Evolutionary conservation across 2,888 invertebrate genomes (phyloP).

Genomic region (Cryptus armator): DNA sequence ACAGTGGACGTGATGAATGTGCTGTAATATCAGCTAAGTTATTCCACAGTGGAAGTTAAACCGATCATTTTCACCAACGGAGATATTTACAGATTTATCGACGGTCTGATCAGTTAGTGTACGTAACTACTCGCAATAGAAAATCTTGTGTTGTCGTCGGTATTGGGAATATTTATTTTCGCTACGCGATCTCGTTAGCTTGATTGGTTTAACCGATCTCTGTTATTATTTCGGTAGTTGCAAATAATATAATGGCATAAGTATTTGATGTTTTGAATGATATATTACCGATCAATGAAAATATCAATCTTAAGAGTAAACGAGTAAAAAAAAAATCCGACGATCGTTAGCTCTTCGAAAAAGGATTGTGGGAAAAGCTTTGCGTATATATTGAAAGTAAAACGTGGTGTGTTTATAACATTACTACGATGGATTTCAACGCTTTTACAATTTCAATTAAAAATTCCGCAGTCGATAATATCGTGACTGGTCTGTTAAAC

Average conservation of each 20-base stretch:
- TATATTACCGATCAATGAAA: no score
- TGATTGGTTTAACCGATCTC: background rate
- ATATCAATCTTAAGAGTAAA: no score
- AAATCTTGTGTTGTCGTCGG: background rate
- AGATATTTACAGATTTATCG: background rate
- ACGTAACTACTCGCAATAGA: background rate
- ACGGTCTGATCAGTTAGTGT: background rate
- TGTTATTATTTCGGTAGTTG: background rate
- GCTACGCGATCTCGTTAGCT: background rate
- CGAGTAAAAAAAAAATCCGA: background rate
- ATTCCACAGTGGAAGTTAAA: background rate
- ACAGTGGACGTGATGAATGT: background rate
- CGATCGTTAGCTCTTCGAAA: background rate
- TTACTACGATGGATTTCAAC: background rate
- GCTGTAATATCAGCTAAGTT: background rate
- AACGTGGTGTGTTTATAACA: background rate
- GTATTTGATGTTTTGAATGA: no score
- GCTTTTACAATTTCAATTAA: background rate
- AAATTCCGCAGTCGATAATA: background rate
- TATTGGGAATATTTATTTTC: background rate
- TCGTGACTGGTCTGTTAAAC: background rate
- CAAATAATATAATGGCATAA: background rate
- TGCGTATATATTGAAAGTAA: background rate
- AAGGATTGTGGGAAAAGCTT: background rate
- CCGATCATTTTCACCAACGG: background rate